Conservation (phyloP, 2,797 vertebrate genomes). For the Mormyrops attenuatus region DNA sequence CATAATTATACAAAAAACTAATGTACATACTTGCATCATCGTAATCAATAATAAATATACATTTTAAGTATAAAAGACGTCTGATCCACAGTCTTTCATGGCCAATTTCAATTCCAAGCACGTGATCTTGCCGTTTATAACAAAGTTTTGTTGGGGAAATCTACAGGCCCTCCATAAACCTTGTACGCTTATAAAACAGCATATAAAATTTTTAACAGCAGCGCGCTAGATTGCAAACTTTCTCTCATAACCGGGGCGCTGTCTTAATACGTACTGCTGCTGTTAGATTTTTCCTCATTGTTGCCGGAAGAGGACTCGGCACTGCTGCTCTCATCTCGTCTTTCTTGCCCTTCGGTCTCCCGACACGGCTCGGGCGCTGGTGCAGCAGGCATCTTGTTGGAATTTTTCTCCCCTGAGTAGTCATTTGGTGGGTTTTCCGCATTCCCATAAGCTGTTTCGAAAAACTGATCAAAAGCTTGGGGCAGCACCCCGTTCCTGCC, state of each 20-base stretch:
- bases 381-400: constrained; percentile 66
- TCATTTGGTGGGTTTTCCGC: constrained; percentile 69
- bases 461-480: constrained; percentile 97
- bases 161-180: constrained; percentile 97
- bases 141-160: constrained; percentile 97
- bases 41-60: constrained; percentile 44
- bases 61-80: constrained; percentile 75
- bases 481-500: constrained; percentile 94
- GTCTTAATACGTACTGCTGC: constrained; percentile 91
- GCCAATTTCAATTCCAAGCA: constrained; percentile 98
- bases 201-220: constrained; percentile 98
- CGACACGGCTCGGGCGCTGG: constrained; percentile 65
- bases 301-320: constrained; percentile 90
- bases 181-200: constrained; percentile 99
- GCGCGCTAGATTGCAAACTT: constrained; percentile 77
- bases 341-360: constrained; percentile 69
- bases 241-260: constrained; percentile 76
- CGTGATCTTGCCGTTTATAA: constrained; percentile 97
- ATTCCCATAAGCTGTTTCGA: constrained; percentile 88
- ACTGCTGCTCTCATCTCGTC: constrained; percentile 87
- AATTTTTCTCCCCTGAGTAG: constrained; percentile 72
- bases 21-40: constrained; percentile 37
- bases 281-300: constrained; percentile 87
- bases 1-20: constrained; percentile 5
- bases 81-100: constrained; percentile 85